Conservation (phyloP, 2,888 invertebrate species). For the Caenorhabditis macrosperma region DNA sequence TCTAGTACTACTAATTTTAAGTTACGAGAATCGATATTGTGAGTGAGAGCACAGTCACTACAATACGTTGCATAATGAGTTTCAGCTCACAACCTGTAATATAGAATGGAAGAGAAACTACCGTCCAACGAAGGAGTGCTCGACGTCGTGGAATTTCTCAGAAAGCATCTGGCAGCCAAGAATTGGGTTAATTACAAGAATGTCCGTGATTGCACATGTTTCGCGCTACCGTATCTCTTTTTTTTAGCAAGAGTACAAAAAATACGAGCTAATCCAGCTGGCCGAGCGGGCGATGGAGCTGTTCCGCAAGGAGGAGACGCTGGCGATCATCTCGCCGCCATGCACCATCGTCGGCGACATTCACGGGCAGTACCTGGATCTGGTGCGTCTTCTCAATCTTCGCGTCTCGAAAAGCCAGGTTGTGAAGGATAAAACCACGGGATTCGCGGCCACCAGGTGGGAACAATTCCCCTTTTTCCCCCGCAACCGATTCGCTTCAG, state of each 20-base stretch:
- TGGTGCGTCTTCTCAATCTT: conserved; percentile 43
- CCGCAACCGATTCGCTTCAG: too few species aligned
- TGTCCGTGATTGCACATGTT: too few species aligned
- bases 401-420: background rate
- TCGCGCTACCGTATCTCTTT: too few species aligned
- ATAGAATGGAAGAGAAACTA: conserved; percentile 19
- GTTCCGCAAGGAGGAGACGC: conserved; percentile 20
- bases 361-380: conserved; percentile 54
- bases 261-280: conserved; percentile 22
- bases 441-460: conserved; percentile 7
- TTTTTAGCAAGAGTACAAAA: conserved; percentile 32
- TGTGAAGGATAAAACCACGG: conserved; percentile 5
- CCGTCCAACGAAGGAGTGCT: too few species aligned
- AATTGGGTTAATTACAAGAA: conserved; percentile 36
- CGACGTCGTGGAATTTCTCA: conserved; percentile 24
- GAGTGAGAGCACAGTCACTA: too few species aligned
- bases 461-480: background rate
- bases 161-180: conserved; percentile 20
- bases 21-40: too few species aligned
- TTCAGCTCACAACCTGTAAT: conserved; percentile 4
- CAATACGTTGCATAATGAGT: too few species aligned
- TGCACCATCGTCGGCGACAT: conserved; percentile 58
- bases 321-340: conserved; percentile 44
- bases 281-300: conserved; percentile 5
- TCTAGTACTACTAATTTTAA: too few species aligned